These are phyloP conservation scores for Coenonympha glycerion DNA, from an alignment of 2,888 invertebrate species.

Conservation along the genomic window DNA sequence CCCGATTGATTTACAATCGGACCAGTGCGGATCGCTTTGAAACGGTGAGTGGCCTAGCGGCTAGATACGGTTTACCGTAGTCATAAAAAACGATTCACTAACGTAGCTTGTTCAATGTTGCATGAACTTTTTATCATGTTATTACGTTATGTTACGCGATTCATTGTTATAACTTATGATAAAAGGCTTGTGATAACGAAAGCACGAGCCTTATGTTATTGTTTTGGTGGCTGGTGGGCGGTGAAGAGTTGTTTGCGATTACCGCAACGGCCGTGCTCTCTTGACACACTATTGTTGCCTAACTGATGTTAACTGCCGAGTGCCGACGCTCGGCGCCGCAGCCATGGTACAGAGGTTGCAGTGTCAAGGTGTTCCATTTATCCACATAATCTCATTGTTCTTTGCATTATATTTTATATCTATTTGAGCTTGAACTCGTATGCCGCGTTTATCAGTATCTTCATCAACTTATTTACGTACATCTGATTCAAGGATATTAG, in stretches of 20 bases:
- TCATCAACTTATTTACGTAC: not conserved
- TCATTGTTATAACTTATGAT: conserved; percentile 3
- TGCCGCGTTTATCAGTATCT: not conserved
- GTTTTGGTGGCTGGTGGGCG: conserved; percentile 38
- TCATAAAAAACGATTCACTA: conserved; percentile 25
- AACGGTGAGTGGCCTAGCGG: conserved; percentile 62
- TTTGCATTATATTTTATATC: conserved; percentile 32
- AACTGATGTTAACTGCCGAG: no score
- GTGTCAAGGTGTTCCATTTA: conserved; percentile 55
- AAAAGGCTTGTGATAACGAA: conserved; percentile 4
- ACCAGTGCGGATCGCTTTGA: conserved; percentile 43
- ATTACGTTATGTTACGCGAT: conserved; percentile 15
- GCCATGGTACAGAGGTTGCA: conserved; percentile 45
- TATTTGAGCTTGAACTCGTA: conserved; percentile 25
- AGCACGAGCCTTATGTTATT: conserved; percentile 33
- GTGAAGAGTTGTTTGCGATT: conserved; percentile 41
- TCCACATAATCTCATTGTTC: conserved; percentile 26
- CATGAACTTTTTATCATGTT: conserved; percentile 23
- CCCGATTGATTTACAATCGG: conserved; percentile 53
- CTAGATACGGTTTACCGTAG: conserved; percentile 34
- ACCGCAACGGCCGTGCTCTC: conserved; percentile 54
- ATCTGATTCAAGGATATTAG: conserved; percentile 10
- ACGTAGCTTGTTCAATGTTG: conserved; percentile 17
- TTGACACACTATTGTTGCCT: conserved; percentile 57
- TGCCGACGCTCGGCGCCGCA: conserved; percentile 1